Conservation (phyloP, 2,113 vertebrate genomes). For the Actenoides lindsayi region DNA sequence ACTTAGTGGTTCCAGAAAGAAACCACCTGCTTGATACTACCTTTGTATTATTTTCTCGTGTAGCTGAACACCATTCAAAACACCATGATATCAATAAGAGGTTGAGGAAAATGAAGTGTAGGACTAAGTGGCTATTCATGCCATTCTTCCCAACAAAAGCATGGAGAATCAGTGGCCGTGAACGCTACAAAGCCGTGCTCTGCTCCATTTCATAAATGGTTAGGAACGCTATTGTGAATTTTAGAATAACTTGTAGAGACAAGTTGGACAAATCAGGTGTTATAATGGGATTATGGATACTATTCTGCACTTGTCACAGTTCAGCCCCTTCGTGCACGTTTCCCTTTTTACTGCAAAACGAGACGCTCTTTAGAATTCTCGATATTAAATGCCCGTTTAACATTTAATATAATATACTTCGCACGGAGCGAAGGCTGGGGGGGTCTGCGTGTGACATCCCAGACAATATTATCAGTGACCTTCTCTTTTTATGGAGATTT, state of each 20-base stretch:
- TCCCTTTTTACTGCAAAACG: not conserved
- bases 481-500: constrained; percentile 9
- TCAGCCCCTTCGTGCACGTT: not conserved
- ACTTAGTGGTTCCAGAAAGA: not conserved
- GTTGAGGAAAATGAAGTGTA: not conserved
- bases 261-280: constrained; percentile 64
- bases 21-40: constrained; percentile 39
- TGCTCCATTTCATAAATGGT: constrained; percentile 38
- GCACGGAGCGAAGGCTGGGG: not conserved
- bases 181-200: constrained; percentile 25
- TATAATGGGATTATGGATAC: constrained; percentile 60
- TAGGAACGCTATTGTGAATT: not conserved
- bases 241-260: constrained; percentile 45
- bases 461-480: not conserved
- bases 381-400: constrained; percentile 14
- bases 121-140: not conserved
- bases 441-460: not conserved
- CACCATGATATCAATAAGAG: not conserved
- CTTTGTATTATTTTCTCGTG: not conserved
- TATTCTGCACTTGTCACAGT: constrained; percentile 43
- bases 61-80: not conserved
- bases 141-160: constrained; percentile 34
- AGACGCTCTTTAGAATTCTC: constrained; percentile 19
- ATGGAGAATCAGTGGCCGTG: constrained; percentile 36
- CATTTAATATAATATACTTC: constrained; percentile 29